A percentile compares a stretch with the other conserved stretches of the same genome.
phyloP scores from a whole-genome alignment of 2,113 vertebrate species.

The Gadus chalcogrammus region DNA sequence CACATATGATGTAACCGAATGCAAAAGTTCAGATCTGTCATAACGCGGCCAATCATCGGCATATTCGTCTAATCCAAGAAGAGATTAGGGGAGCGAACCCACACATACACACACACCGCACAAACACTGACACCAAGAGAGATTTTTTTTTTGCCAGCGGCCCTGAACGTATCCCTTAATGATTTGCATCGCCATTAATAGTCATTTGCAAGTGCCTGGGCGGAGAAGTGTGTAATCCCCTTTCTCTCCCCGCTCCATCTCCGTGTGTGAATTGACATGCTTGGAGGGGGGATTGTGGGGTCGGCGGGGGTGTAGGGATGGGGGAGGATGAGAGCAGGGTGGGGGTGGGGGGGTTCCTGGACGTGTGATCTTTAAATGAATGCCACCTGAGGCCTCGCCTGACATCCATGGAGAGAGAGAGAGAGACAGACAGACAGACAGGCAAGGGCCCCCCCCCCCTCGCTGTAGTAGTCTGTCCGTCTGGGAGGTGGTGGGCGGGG shows the following conservation, averaged over 20 bases:
- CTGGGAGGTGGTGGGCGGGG: not conserved
- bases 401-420: slow-evolving; percentile 31
- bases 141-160: slow-evolving; percentile 50
- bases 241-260: slow-evolving; percentile 33
- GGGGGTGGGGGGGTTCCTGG: slow-evolving; percentile 41
- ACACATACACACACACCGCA: too few relatives aligned
- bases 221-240: slow-evolving; percentile 62
- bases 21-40: slow-evolving; percentile 54
- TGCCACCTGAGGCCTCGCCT: slow-evolving; percentile 72
- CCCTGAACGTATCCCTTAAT: slow-evolving; percentile 55
- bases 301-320: too few relatives aligned
- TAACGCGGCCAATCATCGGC: slow-evolving; percentile 47
- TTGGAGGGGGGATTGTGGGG: slow-evolving; percentile 51
- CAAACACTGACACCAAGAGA: slow-evolving; percentile 17
- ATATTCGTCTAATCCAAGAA: slow-evolving; percentile 28
- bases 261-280: slow-evolving; percentile 74
- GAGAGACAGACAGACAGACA: slow-evolving; percentile 31
- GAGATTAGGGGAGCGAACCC: too few relatives aligned
- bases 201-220: slow-evolving; percentile 67
- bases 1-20: slow-evolving; percentile 47
- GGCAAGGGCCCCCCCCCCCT: slow-evolving; percentile 18
- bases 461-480: not conserved
- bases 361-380: slow-evolving; percentile 79
- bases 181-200: slow-evolving; percentile 74
- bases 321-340: too few relatives aligned